Evolutionary conservation across 1,140 invertebrate species (phyloP).

Genomic region (Drosophila leontia): DNA sequence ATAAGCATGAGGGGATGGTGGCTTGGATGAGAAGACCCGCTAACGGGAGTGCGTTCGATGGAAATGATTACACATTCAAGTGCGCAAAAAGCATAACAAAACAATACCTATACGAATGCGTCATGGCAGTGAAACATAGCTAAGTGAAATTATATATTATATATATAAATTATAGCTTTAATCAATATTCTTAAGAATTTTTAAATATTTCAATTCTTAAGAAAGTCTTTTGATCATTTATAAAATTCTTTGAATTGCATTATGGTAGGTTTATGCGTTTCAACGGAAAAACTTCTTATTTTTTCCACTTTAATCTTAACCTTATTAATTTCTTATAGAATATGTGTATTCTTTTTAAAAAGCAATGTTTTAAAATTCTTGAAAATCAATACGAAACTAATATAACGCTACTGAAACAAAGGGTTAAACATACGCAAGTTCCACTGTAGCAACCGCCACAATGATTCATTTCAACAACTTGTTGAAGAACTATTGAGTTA

Average conservation of each 20-base stretch:
- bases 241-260: background rate
- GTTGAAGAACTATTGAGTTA: conserved; percentile 14
- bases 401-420: too few relatives aligned
- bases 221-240: background rate
- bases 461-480: conserved; percentile 9
- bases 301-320: too few relatives aligned
- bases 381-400: too few relatives aligned
- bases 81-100: conserved; percentile 60
- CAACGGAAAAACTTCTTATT: too few relatives aligned
- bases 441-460: background rate
- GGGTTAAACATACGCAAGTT: background rate
- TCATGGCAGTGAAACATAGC: conserved; percentile 17
- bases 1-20: background rate
- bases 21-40: background rate
- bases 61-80: conserved; percentile 37
- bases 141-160: too few relatives aligned
- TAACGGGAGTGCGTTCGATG: conserved; percentile 49
- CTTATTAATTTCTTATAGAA: too few relatives aligned
- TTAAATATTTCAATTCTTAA: background rate
- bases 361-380: too few relatives aligned
- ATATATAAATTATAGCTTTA: too few relatives aligned
- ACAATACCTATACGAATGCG: conserved; percentile 31
- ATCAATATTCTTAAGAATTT: background rate
- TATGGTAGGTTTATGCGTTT: too few relatives aligned
- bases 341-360: too few relatives aligned